Evolutionary conservation across 2,797 vertebrate species (phyloP).

Genomic region (Mus minutoides): DNA sequence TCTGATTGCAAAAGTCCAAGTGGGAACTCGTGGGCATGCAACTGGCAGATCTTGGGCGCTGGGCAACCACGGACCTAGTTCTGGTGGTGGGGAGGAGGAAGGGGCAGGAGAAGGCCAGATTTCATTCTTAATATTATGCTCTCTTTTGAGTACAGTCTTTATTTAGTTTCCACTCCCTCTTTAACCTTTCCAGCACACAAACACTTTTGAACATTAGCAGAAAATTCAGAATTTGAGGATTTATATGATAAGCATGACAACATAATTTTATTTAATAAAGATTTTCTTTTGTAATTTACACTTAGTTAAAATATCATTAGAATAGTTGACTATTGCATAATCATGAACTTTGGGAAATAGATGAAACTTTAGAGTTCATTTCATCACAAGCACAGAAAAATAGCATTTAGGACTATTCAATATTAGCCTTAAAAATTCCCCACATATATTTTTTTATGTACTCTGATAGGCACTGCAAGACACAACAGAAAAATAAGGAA

Average conservation of each 20-base stretch:
- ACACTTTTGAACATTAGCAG: background rate
- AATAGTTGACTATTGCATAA: background rate
- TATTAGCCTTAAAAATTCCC: background rate
- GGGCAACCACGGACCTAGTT: no score
- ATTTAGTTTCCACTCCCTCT: background rate
- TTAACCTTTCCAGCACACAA: background rate
- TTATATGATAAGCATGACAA: background rate
- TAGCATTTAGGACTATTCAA: background rate
- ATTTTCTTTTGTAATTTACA: background rate
- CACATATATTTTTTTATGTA: conserved; percentile 29
- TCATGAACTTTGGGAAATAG: background rate
- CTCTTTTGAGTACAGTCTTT: background rate
- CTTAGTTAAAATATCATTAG: background rate
- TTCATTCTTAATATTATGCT: background rate
- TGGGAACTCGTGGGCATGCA: no score
- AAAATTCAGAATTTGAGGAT: background rate
- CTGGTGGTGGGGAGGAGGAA: no score
- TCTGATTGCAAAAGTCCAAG: no score
- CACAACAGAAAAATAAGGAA: background rate
- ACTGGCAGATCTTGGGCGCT: no score
- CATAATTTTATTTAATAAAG: background rate
- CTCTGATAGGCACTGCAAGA: background rate
- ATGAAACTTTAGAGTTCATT: background rate
- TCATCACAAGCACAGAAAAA: background rate
- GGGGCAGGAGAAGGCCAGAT: no score